phyloP scores from a whole-genome alignment of 2,888 invertebrate genomes.

The Platycnemis pennipes region DNA sequence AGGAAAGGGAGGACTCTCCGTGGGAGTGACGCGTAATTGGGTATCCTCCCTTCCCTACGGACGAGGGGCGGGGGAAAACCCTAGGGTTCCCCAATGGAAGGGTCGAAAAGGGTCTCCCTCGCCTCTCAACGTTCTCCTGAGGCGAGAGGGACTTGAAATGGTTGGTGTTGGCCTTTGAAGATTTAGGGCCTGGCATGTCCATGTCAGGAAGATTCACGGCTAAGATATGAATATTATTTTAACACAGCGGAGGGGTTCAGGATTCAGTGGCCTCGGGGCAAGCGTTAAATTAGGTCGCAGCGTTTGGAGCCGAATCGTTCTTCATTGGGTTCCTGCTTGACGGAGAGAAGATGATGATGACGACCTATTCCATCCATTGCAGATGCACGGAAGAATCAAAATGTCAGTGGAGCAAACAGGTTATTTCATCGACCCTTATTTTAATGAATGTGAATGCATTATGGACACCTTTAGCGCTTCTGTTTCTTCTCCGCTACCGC shows the following conservation, averaged over 20 bases:
- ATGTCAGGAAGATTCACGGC: conserved; percentile 7
- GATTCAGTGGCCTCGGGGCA: not conserved
- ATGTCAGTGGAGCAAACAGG: no score
- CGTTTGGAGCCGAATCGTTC: not conserved
- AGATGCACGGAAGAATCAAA: no score
- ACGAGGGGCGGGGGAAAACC: not conserved
- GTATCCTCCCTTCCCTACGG: not conserved
- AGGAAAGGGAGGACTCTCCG: not conserved
- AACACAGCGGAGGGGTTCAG: not conserved
- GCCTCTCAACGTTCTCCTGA: not conserved
- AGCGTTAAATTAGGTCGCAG: not conserved
- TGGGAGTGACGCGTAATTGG: not conserved
- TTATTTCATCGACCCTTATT: no score
- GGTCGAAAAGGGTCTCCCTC: not conserved
- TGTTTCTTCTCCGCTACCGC: no score
- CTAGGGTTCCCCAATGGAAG: not conserved
- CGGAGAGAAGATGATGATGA: no score
- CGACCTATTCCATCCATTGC: no score
- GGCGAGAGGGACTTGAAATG: not conserved
- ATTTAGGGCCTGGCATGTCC: not conserved
- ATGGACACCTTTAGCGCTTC: no score
- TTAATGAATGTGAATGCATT: no score
- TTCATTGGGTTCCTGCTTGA: no score
- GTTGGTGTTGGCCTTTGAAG: not conserved
- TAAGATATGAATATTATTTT: not conserved